Evolutionary conservation across 1,140 invertebrate genomes (phyloP).

Genomic region (Steinernema feltiae): DNA sequence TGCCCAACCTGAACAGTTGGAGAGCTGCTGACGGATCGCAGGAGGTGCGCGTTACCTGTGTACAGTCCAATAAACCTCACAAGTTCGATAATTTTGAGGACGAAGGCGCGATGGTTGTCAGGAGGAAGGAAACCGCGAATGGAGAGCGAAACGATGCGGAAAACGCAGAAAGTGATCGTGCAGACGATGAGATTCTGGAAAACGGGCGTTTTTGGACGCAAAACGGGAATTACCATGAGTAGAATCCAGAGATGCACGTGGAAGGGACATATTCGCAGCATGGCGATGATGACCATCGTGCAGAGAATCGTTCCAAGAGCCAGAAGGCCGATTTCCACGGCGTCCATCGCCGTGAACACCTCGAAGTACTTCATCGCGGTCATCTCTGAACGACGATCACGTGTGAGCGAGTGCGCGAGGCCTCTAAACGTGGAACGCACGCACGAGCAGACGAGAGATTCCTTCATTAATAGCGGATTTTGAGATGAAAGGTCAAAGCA

Average conservation of each 20-base stretch:
- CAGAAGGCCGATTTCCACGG: neutral
- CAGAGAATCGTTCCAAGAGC: neutral
- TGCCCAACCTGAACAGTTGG: slow-evolving; percentile 1
- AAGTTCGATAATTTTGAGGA: neutral
- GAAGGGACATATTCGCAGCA: neutral
- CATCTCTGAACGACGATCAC: neutral
- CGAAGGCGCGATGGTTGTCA: neutral
- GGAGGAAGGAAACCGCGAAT: neutral
- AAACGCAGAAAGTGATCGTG: neutral
- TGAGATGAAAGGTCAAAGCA: too few species aligned
- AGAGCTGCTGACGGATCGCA: neutral
- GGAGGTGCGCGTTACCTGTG: neutral
- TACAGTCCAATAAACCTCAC: neutral
- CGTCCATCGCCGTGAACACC: neutral
- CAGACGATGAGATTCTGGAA: neutral
- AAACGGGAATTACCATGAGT: neutral
- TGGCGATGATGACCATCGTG: neutral
- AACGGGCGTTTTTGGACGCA: neutral
- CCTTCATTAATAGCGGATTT: too few species aligned
- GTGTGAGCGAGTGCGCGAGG: neutral
- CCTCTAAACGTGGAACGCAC: neutral
- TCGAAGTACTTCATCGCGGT: neutral
- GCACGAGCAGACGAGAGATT: too few species aligned
- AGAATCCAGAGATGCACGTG: neutral
- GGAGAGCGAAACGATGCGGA: neutral